Evolutionary conservation across 1,140 invertebrate species (phyloP), one percentile per base, ranked within the genome.

Genomic region (Branchinecta lindahli): DNA sequence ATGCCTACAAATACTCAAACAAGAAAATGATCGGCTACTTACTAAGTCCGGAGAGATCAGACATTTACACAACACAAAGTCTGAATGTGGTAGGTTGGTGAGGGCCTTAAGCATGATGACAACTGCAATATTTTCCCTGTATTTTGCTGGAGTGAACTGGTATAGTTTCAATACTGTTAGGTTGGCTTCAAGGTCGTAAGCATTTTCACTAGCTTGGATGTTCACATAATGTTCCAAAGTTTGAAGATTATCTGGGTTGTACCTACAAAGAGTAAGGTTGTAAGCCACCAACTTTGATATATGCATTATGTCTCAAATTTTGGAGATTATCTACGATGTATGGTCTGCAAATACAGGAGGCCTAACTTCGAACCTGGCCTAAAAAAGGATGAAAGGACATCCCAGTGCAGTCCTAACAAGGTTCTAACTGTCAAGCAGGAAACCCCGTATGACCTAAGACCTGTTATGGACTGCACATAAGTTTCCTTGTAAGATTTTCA

Each of bases 21-120:
- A 33, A 33, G 5, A 33, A 33, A 20, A 61, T 61, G 46, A 46
- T 44, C n/a, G 7, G 18, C 67, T 67, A 77, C 82, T 83, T 83
- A 94, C 91, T 79, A 91, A 88, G 77, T 85, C 85, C 75, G 91
- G 87, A 73, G 89, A 88, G 69, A 98, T 83, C 45, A 98, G 83
- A 81, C 93, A 96, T 81, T 97, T 97, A 81, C 94, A 97, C 61
- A 98, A 81, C 45, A 94, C 91, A 78, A 98, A 97, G 81, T 98
- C 95, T 18, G 94, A 94, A 75, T 97, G 92, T 8, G 95, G 95
- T 72, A 97, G 85, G 82, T 97, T 97, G 10, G 94, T 96, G 9
- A 98, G 80, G 3, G 94, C 93, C 78, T 98, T 98, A 68, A 98
- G 76, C 9, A 98, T 81, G 77, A 98, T 96, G 74, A 91, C 85